Conservation (phyloP, 2,797 vertebrate species). For the Silurus aristotelis region DNA sequence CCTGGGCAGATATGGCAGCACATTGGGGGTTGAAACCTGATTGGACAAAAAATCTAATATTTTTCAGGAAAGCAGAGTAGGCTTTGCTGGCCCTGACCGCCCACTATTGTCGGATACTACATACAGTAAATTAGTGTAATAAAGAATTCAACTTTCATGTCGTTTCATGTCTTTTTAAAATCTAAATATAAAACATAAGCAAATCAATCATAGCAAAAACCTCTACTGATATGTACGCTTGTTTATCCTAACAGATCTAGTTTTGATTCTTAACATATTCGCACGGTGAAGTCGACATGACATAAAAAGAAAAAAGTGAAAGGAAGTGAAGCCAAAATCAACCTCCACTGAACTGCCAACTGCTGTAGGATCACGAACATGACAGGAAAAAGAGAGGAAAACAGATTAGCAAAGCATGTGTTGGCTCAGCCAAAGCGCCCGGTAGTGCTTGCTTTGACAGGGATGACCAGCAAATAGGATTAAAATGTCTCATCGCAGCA, state of each 20-base stretch:
- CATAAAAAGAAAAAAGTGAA: background rate
- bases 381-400: conserved; percentile 1
- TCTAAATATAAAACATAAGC: background rate
- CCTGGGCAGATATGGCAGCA: too few species aligned
- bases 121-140: background rate
- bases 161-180: background rate
- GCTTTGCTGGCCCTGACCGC: too few species aligned
- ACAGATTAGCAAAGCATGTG: conserved; percentile 29
- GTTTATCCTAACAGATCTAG: background rate
- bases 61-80: too few species aligned
- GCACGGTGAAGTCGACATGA: background rate
- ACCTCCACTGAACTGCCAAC: conserved; percentile 3
- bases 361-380: background rate
- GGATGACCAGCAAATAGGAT: conserved; percentile 33
- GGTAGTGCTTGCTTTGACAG: conserved; percentile 11
- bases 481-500: conserved; percentile 27
- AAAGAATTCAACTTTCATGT: background rate
- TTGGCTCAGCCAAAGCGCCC: background rate
- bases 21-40: too few species aligned
- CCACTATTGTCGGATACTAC: too few species aligned
- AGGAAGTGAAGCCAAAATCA: conserved; percentile 8
- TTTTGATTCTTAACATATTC: background rate
- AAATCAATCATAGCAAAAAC: background rate
- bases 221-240: background rate
- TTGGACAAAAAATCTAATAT: too few species aligned